Evolutionary conservation across 30 jellyfish, hydroid and myxozoan genomes (phyloP), one percentile per base, ranked within the genome.

Genomic region (Pelagia noctiluca): DNA sequence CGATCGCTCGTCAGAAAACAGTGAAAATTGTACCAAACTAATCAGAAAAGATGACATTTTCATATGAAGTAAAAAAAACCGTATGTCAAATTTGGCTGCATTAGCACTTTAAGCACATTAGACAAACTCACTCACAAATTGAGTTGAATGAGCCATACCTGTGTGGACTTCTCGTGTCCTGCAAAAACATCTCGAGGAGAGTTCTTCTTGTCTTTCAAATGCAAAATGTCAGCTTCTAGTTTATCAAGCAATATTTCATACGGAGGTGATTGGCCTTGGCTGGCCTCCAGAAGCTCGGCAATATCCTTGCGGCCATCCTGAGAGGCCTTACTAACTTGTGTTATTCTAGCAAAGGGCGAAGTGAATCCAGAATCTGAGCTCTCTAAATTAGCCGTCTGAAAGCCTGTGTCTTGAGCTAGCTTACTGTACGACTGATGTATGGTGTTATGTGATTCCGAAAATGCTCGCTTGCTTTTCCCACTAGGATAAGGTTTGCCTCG

Each of bases 331-430:
- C 4, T 52, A 5, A 30, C 16, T 2, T 52, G 68, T 52, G 68
- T 11, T 34, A 33, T 13, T 36, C 26, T 49, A 13, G 50, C 18
- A n/a, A 69, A 69, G 8, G 89, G 92, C 42, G 92, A 82, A n/a
- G 92, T 69, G 36, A 82, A 65, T 24, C 92, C 92, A 10, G 92
- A 82, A 82, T 82, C 92, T 8, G 92, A 82, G 52, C 53, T 78
- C 26, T 62, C 75, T 3, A 42, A 38, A 8, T 52, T 25, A 8
- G 21, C 68, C 12, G 50, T 29, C n/a, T 30, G 50, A 19, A 46
- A 29, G 30, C 26, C 64, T n/a, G 69, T 65, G 25, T 57, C 88
- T 35, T 54, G 1, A n/a, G 30, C 35, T 0, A 50, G 61, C 68
- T 30, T 57, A 23, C 7, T 28, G 22, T 33, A 26, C 21, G 78